phyloP scores from a whole-genome alignment of 2,797 vertebrate genomes.

The Luscinia megarhynchos region DNA sequence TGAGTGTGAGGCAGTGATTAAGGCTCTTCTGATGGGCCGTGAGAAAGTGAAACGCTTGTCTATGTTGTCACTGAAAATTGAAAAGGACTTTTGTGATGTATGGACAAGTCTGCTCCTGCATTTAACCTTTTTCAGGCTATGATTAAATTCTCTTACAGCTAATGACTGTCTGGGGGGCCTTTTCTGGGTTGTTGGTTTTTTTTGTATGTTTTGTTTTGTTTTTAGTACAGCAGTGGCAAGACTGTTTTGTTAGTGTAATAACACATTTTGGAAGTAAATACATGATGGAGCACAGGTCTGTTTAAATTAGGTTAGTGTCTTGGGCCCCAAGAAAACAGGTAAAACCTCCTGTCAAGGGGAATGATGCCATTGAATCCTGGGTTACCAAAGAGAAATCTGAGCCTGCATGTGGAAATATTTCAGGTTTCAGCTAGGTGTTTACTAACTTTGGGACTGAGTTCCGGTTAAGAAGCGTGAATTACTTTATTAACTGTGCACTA shows the following conservation, averaged over 20 bases:
- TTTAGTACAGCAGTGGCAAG: not conserved
- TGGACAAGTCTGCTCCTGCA: not conserved
- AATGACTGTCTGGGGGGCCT: too few species aligned
- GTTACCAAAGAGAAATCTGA: not conserved
- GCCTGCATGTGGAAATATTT: not conserved
- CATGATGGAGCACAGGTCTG: rapidly evolving
- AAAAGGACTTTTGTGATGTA: not conserved
- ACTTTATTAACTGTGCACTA: not conserved
- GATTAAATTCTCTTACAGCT: not conserved
- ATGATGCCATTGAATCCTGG: rapidly evolving
- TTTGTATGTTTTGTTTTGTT: not conserved
- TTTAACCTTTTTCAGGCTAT: not conserved
- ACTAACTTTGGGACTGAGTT: not conserved
- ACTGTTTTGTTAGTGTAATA: not conserved
- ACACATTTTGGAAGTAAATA: not conserved
- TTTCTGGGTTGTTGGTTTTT: not conserved
- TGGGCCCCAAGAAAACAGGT: not conserved
- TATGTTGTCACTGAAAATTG: not conserved
- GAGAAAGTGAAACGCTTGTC: not conserved
- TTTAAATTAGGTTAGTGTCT: not conserved
- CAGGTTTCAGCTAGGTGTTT: not conserved
- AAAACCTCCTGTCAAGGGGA: not conserved
- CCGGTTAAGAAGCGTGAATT: not conserved
- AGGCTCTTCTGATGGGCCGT: not conserved
- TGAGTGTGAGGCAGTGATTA: not conserved